Evolutionary conservation across 2,888 invertebrate species (phyloP), one percentile per base, ranked within the genome.

Genomic region (Morpho deidamia): DNA sequence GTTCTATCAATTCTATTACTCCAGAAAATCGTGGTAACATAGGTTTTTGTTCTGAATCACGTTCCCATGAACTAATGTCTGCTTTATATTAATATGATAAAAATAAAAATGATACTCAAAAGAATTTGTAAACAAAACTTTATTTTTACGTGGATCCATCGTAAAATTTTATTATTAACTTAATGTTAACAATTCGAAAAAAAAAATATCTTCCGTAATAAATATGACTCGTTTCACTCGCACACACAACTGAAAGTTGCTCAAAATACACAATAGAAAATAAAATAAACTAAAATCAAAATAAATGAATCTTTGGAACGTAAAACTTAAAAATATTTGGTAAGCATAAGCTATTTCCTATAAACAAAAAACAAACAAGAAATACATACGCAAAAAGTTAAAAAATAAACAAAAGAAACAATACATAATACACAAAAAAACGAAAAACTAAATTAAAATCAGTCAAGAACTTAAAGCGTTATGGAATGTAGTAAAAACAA

Each of bases 231-330:
- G 68, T 71, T 71, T 72, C 72, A 78, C 75, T 75, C 75, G 73
- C 71, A 71, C 70, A 61, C 68, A 68, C 63, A 66, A 66, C 63
- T 62, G 62, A 59, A 61, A 61, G 53, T 66, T 65, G 58, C 56
- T 59, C 62, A 57, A 60, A 52, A 69, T 66, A 71, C 53, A 66
- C 67, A 47, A 33, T 33, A 34, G 66, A 68, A 55, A 69, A 70
- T 68, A 72, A 64, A 68, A 64, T 58, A 60, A 62, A 69, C 67
- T 58, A 68, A 66, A 67, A 67, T 63, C 74, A 62, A 70, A 58
- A 60, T 55, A 67, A 63, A 70, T 66, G 74, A 77, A 80, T 86
- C 87, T 87, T 88, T 87, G 87, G 88, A 80, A 81, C 76, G 67
- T 71, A 81, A 71, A 76, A 70, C 71, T 72, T 74, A 70, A 70